phyloP scores from a whole-genome alignment of 30 jellyfish, hydroid and myxozoan species.

The Cassiopea xamachana region DNA sequence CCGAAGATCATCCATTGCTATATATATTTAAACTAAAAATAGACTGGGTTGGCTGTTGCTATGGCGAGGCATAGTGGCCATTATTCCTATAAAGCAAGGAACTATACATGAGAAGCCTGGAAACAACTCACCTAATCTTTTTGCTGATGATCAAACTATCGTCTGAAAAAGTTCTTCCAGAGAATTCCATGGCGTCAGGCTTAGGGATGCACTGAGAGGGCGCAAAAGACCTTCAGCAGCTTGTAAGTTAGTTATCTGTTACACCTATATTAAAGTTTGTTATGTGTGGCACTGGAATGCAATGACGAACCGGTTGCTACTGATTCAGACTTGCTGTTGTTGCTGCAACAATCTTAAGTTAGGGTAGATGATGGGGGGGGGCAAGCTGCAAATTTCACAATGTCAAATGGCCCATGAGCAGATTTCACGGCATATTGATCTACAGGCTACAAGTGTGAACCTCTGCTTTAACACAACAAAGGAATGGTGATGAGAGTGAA shows the following conservation, averaged over 20 bases:
- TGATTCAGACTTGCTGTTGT: constrained; percentile 2
- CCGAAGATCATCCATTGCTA: not conserved
- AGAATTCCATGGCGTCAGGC: not conserved
- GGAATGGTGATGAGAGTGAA: too few species aligned
- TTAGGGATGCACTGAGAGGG: not conserved
- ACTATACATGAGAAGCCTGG: not conserved
- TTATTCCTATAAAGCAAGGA: not conserved
- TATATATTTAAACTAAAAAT: not conserved
- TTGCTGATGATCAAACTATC: not conserved
- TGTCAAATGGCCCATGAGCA: too few species aligned
- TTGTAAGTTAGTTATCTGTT: too few species aligned
- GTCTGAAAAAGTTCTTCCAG: constrained; percentile 26
- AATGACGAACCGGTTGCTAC: too few species aligned
- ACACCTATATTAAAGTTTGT: too few species aligned
- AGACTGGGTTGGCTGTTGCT: not conserved
- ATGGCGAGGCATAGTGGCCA: not conserved
- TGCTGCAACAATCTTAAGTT: not conserved
- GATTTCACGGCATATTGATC: too few species aligned
- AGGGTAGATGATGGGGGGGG: not conserved
- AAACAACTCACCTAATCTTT: constrained; percentile 20
- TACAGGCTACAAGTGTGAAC: too few species aligned
- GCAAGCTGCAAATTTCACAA: too few species aligned
- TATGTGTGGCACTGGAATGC: too few species aligned
- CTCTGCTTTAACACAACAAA: too few species aligned
- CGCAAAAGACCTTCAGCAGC: constrained; percentile 8